A percentile compares a stretch with the other conserved stretches of the same genome.
Evolutionary conservation across 2,888 invertebrate species (phyloP).

Genomic region (Netelia inedita): DNA sequence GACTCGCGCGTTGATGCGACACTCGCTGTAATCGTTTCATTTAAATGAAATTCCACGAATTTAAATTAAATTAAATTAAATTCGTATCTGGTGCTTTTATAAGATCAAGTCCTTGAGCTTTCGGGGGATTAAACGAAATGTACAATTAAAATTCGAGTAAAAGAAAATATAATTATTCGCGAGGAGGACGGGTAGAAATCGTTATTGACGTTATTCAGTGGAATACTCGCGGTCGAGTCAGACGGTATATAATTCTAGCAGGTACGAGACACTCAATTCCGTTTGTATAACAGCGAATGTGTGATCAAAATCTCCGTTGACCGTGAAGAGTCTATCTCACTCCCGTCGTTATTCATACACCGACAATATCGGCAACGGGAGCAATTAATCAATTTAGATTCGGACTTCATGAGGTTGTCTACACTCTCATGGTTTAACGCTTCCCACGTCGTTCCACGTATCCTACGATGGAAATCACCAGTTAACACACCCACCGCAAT

Average conservation of each 20-base stretch:
- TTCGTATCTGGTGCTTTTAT: too few species aligned
- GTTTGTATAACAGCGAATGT: background rate
- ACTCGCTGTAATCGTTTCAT: background rate
- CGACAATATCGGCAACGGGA: constrained; percentile 18
- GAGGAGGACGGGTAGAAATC: too few species aligned
- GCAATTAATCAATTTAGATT: constrained; percentile 48
- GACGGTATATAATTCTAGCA: background rate
- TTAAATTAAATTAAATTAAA: too few species aligned
- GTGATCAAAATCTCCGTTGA: background rate
- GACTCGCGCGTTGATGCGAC: background rate
- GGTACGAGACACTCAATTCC: constrained; percentile 3
- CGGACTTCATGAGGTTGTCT: constrained; percentile 6
- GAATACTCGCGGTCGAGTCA: background rate
- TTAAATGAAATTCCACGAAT: background rate
- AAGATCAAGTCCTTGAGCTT: too few species aligned
- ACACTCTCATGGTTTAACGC: constrained; percentile 5
- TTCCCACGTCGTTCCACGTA: constrained; percentile 13
- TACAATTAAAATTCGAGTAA: too few species aligned
- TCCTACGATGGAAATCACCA: background rate
- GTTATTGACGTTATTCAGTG: background rate
- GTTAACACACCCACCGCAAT: background rate
- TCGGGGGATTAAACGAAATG: too few species aligned
- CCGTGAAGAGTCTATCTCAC: constrained; percentile 1
- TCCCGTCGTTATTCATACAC: background rate
- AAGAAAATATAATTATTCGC: too few species aligned